Evolutionary conservation across 2,113 vertebrate genomes (phyloP).

Genomic region (Felis catus): F.catus_Fca126_mat1.0 CM031417.1:82932001-82932500

Average conservation of each 20-base stretch:
- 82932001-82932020: slow-evolving; percentile 44
- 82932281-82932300: not conserved
- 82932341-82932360: not conserved
- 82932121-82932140: not conserved
- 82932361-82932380: not conserved
- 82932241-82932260: not conserved
- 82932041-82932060: slow-evolving; percentile 25
- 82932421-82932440: slow-evolving; percentile 51
- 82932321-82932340: not conserved
- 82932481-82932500: slow-evolving; percentile 63
- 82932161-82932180: slow-evolving; percentile 32
- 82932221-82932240: slow-evolving; percentile 4
- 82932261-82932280: not conserved
- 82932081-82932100: slow-evolving; percentile 37
- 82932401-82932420: slow-evolving; percentile 19
- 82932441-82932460: slow-evolving; percentile 69
- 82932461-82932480: slow-evolving; percentile 67
- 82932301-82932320: not conserved
- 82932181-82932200: not conserved
- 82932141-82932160: slow-evolving; percentile 39
- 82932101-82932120: slow-evolving; percentile 51
- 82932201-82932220: not conserved
- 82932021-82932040: slow-evolving; percentile 49
- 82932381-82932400: not conserved
- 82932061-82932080: slow-evolving; percentile 69